Base-by-base conservation (phyloP, 2,797 vertebrate genomes). In the Echiichthys vipera region DNA sequence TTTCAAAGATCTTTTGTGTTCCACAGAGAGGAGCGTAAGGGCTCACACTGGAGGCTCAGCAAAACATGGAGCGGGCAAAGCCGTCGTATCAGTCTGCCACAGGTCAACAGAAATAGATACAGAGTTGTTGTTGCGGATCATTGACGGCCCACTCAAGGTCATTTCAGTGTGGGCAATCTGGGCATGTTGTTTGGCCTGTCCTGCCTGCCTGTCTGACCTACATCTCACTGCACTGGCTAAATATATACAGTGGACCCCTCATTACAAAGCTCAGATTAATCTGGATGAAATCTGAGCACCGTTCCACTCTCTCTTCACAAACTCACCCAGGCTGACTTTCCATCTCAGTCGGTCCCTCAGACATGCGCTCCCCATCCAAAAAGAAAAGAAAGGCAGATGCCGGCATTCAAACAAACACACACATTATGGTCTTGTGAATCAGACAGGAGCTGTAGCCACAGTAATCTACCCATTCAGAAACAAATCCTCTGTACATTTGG, bases 241-340 rank as follows among this genome's bases (percentile, higher is more conserved):
- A 92, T 92, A 92, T 92, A 91, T 88, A 89, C 91, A 81, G 86
- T 84, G 81, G 86, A 84, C 89, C 77, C 84, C 78, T 87, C 89
- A 85, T 88, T 89, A 85, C 81, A 89, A 86, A 91, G 86, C 82
- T 80, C 79, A 87, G 89, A 91, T 90, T 86, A 89, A 87, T 89
- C 82, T 84, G 87, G 80, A 86, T 89, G 91, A 92, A 91, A 92
- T 85, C 80, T 73, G 92, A 93, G 83, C 79, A 39, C 73, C 7
- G 25, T 43, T 76, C 68, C 62, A 4, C 56, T 69, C 80, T 30
- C 10, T 24, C 2, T 75, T 55, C 43, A 27, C 67, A 75, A 62
- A 77, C 72, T 54, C 78, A 68, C 71, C 59, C 54, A 45, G 70
- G 73, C 78, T 30, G 51, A 63, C 71, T 86, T 78, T 82, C 79